Evolutionary conservation across 2,113 vertebrate genomes (phyloP).

Genomic region (Lagenorhynchus albirostris): DNA sequence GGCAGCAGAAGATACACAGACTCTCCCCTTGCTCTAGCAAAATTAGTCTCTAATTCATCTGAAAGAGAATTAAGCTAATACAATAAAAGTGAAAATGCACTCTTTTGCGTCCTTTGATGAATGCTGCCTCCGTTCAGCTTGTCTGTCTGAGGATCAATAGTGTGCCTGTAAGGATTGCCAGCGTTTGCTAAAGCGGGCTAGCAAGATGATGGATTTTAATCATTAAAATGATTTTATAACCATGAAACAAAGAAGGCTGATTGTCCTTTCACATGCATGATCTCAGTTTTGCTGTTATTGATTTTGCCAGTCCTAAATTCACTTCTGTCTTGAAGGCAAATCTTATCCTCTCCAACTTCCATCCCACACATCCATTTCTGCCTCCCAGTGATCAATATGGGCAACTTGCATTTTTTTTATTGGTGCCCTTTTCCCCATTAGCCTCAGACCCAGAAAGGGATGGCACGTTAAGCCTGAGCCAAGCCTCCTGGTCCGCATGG

Average conservation of each 20-base stretch:
- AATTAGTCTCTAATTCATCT: conserved; percentile 69
- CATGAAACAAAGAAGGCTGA: conserved; percentile 72
- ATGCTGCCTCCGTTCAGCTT: background rate
- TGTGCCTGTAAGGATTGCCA: conserved; percentile 19
- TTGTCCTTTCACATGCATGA: conserved; percentile 24
- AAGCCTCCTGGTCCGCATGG: background rate
- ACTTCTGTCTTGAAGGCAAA: conserved; percentile 52
- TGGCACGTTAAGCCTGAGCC: background rate
- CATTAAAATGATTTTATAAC: conserved; percentile 75
- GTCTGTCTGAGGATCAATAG: conserved; percentile 59
- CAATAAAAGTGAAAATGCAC: conserved; percentile 35
- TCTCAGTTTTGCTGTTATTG: conserved; percentile 57
- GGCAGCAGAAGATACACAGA: conserved; percentile 41
- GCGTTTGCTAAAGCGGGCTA: background rate
- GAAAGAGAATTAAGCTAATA: conserved; percentile 51
- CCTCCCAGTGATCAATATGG: background rate
- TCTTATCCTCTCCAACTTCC: conserved; percentile 53
- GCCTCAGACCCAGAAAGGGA: background rate
- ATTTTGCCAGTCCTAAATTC: conserved; percentile 35
- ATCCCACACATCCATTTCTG: background rate
- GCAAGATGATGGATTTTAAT: conserved; percentile 74
- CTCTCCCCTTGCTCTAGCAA: background rate
- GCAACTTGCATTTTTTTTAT: background rate
- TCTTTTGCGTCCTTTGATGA: background rate
- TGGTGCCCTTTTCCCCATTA: background rate